These are phyloP conservation scores for Parazoanthus darwini DNA, from an alignment of 92 coral and sea anemone species.

Conservation along the genomic window DNA sequence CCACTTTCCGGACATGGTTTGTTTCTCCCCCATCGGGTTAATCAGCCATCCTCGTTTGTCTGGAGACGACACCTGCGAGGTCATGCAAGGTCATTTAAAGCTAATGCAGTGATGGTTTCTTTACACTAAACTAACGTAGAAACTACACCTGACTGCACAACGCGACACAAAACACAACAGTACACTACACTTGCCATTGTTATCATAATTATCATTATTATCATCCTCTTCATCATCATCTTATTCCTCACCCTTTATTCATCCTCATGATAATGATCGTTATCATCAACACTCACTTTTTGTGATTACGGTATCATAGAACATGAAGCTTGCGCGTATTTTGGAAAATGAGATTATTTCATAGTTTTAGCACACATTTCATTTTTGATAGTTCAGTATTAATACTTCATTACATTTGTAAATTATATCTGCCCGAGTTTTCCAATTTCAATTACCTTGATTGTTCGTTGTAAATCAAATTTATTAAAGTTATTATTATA, in stretches of 20 bases:
- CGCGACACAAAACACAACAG: no score
- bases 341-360: no score
- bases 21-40: constrained; percentile 88
- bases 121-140: not conserved
- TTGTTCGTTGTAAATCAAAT: no score
- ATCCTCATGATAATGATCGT: not conserved
- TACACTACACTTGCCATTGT: not conserved
- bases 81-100: not conserved
- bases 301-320: no score
- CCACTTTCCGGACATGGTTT: constrained; percentile 52
- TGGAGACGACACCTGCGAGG: constrained; percentile 55
- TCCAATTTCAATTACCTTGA: no score
- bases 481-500: no score
- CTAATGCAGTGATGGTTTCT: not conserved
- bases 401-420: no score
- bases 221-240: not conserved
- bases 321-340: no score
- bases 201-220: not conserved
- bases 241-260: not conserved
- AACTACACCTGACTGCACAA: no score
- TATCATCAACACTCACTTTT: not conserved
- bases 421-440: no score
- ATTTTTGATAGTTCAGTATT: no score
- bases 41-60: constrained; percentile 77
- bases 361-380: no score